Percentiles rank a stretch among this genome's conserved stretches.
phyloP scores from a whole-genome alignment of 2,797 vertebrate genomes.

The Cuculus canorus region DNA sequence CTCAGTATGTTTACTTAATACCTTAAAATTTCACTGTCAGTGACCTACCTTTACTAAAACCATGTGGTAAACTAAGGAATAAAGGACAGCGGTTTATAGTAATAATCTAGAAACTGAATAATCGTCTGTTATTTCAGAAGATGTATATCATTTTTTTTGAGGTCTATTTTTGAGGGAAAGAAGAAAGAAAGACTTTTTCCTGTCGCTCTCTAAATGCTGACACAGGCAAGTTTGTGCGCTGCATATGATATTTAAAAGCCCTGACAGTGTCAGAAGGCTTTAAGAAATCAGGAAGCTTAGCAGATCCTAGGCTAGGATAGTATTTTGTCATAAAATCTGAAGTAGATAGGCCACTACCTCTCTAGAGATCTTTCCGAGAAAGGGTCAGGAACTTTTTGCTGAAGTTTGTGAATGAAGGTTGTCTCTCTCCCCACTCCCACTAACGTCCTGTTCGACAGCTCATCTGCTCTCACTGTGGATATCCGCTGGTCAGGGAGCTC shows the following conservation, averaged over 20 bases:
- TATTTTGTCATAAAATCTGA: not conserved
- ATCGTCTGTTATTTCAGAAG: not conserved
- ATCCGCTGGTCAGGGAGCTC: not conserved
- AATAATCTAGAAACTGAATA: not conserved
- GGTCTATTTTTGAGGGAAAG: not conserved
- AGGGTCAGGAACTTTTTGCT: not conserved
- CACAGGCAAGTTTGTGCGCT: not conserved
- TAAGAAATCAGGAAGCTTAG: not conserved
- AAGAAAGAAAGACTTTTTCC: not conserved
- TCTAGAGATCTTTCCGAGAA: not conserved
- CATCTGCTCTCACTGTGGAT: not conserved
- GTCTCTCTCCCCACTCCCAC: not conserved
- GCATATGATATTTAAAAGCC: not conserved
- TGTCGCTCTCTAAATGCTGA: not conserved
- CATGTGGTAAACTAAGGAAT: not conserved
- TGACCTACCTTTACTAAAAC: not conserved
- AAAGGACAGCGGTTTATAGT: not conserved
- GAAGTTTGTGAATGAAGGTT: not conserved
- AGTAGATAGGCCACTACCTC: not conserved
- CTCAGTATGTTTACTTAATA: not conserved
- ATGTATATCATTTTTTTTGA: not conserved
- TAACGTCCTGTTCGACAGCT: not conserved
- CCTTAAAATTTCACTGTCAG: not conserved
- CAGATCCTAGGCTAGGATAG: not conserved
- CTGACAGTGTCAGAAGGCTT: not conserved